phyloP scores from a whole-genome alignment of 2,113 vertebrate genomes.

The Sebastes fasciatus region DNA sequence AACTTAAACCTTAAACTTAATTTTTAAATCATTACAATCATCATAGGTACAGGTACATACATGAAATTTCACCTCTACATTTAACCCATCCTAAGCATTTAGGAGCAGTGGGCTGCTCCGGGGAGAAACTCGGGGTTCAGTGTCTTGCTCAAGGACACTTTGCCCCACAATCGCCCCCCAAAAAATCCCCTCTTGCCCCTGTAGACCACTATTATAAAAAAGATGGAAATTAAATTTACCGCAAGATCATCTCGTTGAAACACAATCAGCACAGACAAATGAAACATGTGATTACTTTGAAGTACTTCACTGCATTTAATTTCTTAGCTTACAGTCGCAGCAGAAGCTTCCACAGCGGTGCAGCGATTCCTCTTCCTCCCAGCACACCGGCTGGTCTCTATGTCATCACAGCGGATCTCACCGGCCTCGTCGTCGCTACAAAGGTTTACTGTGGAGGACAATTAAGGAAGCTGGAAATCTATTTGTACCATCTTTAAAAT shows the following conservation, averaged over 20 bases:
- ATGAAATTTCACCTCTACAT: too few relatives aligned
- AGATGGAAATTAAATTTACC: not conserved
- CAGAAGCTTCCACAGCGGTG: not conserved
- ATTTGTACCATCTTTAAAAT: conserved; percentile 31
- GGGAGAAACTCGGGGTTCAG: too few relatives aligned
- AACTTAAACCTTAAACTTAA: too few relatives aligned
- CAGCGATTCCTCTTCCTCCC: not conserved
- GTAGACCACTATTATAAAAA: not conserved
- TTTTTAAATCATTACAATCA: too few relatives aligned
- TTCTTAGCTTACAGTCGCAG: not conserved
- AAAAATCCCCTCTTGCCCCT: not conserved
- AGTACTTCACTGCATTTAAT: not conserved
- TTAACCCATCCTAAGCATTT: too few relatives aligned
- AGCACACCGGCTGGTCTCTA: not conserved
- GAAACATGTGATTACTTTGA: not conserved
- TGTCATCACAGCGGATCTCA: not conserved
- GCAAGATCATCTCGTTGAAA: not conserved
- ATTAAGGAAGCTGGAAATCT: conserved; percentile 23
- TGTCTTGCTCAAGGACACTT: too few relatives aligned
- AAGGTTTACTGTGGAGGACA: conserved; percentile 21
- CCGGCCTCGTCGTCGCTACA: not conserved
- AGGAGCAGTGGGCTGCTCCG: too few relatives aligned
- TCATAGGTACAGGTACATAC: too few relatives aligned
- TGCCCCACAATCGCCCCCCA: too few relatives aligned
- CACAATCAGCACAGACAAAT: not conserved